Evolutionary conservation across 2,113 vertebrate species (phyloP).

Genomic region (Caranx melampygus): DNA sequence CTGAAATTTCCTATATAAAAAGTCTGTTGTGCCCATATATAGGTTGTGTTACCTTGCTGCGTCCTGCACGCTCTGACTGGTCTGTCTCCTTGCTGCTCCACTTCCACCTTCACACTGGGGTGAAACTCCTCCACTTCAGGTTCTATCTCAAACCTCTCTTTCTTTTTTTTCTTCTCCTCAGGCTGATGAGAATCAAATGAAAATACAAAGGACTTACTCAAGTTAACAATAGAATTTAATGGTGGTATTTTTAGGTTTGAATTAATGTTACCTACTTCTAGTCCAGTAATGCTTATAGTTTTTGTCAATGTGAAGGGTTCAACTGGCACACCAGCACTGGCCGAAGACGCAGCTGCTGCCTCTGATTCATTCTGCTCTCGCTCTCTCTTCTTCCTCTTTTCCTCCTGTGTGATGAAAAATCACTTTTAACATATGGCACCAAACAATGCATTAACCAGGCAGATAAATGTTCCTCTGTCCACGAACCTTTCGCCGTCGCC

Average conservation of each 20-base stretch:
- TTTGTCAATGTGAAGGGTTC: slow-evolving; percentile 82
- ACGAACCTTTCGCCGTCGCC: slow-evolving; percentile 91
- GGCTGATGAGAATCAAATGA: slow-evolving; percentile 55
- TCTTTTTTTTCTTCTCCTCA: slow-evolving; percentile 95
- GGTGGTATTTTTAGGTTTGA: not conserved
- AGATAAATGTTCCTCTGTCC: not conserved
- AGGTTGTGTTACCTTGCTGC: slow-evolving; percentile 85
- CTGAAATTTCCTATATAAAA: not conserved
- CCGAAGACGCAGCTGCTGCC: slow-evolving; percentile 45
- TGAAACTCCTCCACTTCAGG: slow-evolving; percentile 91
- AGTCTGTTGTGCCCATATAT: not conserved
- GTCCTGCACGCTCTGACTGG: slow-evolving; percentile 94
- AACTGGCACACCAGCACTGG: slow-evolving; percentile 73
- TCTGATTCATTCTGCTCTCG: slow-evolving; percentile 93
- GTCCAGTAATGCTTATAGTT: slow-evolving; percentile 52
- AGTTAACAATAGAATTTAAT: not conserved
- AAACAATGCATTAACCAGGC: not conserved
- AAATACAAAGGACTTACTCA: not conserved
- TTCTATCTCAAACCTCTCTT: slow-evolving; percentile 91
- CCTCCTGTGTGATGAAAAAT: slow-evolving; percentile 83
- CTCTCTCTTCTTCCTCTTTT: slow-evolving; percentile 96
- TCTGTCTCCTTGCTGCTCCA: slow-evolving; percentile 91
- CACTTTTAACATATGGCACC: not conserved
- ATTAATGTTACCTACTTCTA: slow-evolving; percentile 74
- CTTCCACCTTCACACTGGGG: slow-evolving; percentile 88